These are phyloP conservation scores for Aphidoletes aphidimyza DNA, from an alignment of 2,888 invertebrate genomes.

Conservation along the genomic window DNA sequence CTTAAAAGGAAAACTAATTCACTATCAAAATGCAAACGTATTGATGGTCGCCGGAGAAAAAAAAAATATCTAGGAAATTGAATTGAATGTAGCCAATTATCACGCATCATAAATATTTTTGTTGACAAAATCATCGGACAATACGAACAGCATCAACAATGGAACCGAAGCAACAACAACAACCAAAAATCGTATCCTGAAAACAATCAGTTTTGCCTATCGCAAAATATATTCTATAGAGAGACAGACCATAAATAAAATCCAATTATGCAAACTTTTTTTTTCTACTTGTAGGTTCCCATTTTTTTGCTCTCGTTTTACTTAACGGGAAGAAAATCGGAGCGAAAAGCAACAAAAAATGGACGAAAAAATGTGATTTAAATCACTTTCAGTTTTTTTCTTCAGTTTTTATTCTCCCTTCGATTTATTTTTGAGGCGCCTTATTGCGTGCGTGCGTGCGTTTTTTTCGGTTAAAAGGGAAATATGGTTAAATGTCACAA, in stretches of 20 bases:
- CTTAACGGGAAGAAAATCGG: background rate
- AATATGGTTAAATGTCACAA: slow-evolving; percentile 51
- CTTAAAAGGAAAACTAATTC: slow-evolving; percentile 40
- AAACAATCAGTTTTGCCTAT: slow-evolving; percentile 1
- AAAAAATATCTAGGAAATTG: background rate
- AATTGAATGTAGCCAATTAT: slow-evolving; percentile 45
- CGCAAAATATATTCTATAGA: background rate
- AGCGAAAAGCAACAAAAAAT: background rate
- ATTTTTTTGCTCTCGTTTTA: slow-evolving; percentile 21
- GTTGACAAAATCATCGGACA: slow-evolving; percentile 49
- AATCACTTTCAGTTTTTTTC: background rate
- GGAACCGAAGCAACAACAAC: background rate
- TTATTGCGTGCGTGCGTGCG: background rate
- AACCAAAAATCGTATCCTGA: background rate
- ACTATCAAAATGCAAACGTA: slow-evolving; percentile 45
- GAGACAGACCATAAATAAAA: slow-evolving; percentile 40
- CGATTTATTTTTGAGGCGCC: background rate
- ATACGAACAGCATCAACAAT: background rate
- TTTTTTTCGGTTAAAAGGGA: background rate
- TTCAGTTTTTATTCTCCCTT: background rate
- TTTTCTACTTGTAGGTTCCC: slow-evolving; percentile 13
- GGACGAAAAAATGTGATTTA: background rate
- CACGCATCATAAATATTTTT: slow-evolving; percentile 50
- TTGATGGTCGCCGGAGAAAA: background rate
- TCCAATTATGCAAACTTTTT: slow-evolving; percentile 48